A percentile compares a stretch with the other conserved stretches of the same genome.
These are phyloP conservation scores for Oscheius sp. DNA, from an alignment of 2,888 invertebrate species.

Conservation along the genomic window DNA sequence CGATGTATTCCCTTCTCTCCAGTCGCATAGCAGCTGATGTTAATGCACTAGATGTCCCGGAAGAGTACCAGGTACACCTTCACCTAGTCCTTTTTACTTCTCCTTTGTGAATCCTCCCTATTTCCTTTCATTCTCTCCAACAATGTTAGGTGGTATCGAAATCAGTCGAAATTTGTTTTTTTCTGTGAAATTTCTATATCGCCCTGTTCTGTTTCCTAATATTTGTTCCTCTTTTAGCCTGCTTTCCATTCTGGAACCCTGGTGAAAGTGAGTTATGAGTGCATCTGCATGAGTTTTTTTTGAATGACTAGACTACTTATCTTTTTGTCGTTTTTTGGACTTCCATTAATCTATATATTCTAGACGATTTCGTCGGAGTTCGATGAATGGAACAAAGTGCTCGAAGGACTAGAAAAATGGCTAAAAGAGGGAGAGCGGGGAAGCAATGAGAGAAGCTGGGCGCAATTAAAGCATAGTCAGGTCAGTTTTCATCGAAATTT, in stretches of 20 bases:
- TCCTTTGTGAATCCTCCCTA: neutral
- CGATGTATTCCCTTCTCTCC: constrained; percentile 79
- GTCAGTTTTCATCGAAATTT: constrained; percentile 30
- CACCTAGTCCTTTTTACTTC: neutral
- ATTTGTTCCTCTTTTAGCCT: constrained; percentile 21
- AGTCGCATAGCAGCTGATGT: constrained; percentile 82
- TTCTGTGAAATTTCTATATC: neutral
- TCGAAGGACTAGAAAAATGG: constrained; percentile 57
- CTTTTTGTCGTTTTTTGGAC: too few species aligned
- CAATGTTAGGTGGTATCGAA: neutral
- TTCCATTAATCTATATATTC: constrained; percentile 12
- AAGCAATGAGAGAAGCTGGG: constrained; percentile 41
- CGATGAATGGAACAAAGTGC: constrained; percentile 58
- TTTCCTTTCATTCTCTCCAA: neutral
- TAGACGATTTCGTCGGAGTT: constrained; percentile 62
- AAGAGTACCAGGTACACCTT: constrained; percentile 75
- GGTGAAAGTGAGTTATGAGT: constrained; percentile 28
- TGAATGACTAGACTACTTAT: too few species aligned
- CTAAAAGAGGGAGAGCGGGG: constrained; percentile 39
- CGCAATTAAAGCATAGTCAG: constrained; percentile 52
- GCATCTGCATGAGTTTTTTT: neutral
- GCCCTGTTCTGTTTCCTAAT: neutral
- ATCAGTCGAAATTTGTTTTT: neutral
- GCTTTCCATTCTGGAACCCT: constrained; percentile 25
- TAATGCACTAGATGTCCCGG: constrained; percentile 82